phyloP scores from a whole-genome alignment of 2,888 invertebrate genomes.

The Gasteruption jaculator region DNA sequence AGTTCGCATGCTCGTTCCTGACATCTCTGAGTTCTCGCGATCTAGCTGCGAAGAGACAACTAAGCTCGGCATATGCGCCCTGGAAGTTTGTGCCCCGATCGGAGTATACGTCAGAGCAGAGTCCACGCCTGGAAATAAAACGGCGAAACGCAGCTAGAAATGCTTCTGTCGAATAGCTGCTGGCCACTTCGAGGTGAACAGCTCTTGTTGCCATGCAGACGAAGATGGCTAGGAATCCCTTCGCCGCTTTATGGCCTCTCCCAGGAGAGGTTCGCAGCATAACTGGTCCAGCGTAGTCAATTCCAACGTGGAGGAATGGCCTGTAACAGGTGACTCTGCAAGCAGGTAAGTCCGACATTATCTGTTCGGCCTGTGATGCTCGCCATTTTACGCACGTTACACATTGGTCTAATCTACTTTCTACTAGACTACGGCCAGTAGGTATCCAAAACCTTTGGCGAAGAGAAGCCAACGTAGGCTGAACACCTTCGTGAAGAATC shows the following conservation, averaged over 20 bases:
- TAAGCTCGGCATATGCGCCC: too few species aligned
- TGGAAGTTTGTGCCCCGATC: conserved; percentile 1
- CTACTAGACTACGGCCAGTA: too few species aligned
- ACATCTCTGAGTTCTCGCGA: too few species aligned
- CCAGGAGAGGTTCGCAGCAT: not conserved
- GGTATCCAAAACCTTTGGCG: too few species aligned
- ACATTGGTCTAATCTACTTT: too few species aligned
- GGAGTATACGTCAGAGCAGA: not conserved
- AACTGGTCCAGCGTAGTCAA: not conserved
- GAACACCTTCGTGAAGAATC: too few species aligned
- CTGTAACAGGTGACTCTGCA: not conserved
- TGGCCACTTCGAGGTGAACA: not conserved
- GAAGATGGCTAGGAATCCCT: not conserved
- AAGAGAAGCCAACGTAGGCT: too few species aligned
- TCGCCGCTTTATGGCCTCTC: not conserved
- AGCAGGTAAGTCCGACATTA: not conserved
- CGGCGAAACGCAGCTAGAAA: conserved; percentile 2
- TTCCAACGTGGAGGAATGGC: not conserved
- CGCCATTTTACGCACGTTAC: too few species aligned
- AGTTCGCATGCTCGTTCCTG: too few species aligned
- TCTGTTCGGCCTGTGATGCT: too few species aligned
- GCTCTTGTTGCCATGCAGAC: not conserved
- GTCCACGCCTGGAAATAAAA: not conserved
- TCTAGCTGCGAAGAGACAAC: too few species aligned
- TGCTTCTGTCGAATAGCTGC: not conserved